Evolutionary conservation across 2,113 vertebrate species (phyloP).

Genomic region (Capreolus pygargus): DNA sequence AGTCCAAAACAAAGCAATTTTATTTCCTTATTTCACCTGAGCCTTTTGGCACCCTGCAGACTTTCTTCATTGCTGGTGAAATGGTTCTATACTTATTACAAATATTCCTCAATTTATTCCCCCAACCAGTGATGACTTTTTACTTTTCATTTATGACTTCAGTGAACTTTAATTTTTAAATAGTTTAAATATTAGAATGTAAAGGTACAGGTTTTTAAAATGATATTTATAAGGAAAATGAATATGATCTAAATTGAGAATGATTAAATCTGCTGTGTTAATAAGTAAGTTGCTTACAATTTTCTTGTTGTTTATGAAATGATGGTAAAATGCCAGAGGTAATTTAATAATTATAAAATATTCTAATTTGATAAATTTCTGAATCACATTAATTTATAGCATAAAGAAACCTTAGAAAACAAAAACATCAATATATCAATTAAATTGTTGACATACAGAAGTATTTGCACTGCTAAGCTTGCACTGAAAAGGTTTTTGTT

Average conservation of each 20-base stretch:
- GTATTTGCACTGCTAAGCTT: background rate
- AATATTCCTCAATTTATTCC: background rate
- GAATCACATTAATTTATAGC: background rate
- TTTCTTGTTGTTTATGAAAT: conserved; percentile 20
- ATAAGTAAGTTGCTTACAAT: background rate
- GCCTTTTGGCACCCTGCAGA: background rate
- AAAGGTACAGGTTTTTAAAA: background rate
- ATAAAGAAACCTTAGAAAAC: background rate
- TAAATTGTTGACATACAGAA: background rate
- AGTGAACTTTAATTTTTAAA: background rate
- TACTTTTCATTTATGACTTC: background rate
- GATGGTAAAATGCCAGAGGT: background rate
- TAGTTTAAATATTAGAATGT: background rate
- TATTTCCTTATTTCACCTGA: background rate
- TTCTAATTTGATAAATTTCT: conserved; percentile 12
- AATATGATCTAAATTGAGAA: background rate
- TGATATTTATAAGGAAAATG: background rate
- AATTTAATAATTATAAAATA: conserved; percentile 22
- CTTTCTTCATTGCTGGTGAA: conserved; percentile 28
- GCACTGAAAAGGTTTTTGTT: background rate
- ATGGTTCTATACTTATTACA: background rate
- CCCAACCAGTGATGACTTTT: background rate
- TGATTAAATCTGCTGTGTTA: background rate
- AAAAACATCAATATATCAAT: background rate
- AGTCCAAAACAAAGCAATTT: background rate